A percentile compares a stretch with the other conserved stretches of the same genome.
phyloP scores from a whole-genome alignment of 2,113 vertebrate species.

The Miniopterus natalensis region DNA sequence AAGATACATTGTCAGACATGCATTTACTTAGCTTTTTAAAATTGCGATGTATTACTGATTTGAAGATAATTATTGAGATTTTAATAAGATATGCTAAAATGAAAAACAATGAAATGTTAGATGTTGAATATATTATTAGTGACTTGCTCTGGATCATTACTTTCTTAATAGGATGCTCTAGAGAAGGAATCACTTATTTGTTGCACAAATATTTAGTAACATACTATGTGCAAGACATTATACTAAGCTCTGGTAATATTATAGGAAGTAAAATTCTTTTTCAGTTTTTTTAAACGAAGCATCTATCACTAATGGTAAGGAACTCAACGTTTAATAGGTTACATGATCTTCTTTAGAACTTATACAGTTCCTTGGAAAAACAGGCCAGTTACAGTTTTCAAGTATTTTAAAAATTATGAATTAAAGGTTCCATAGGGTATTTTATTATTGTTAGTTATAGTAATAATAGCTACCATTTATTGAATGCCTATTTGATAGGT shows the following conservation, averaged over 20 bases:
- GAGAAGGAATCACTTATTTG: slow-evolving; percentile 4
- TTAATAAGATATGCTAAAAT: slow-evolving; percentile 29
- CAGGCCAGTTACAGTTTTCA: slow-evolving; percentile 9
- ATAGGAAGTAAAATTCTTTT: not conserved
- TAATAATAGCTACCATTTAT: slow-evolving; percentile 5
- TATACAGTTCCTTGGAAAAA: not conserved
- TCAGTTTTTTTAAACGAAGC: not conserved
- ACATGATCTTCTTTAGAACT: not conserved
- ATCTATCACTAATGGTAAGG: not conserved
- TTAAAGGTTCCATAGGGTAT: not conserved
- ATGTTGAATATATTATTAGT: not conserved
- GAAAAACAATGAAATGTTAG: not conserved
- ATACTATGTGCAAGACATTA: not conserved
- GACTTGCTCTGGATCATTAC: not conserved
- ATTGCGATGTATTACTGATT: not conserved
- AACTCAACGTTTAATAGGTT: not conserved
- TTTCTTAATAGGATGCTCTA: not conserved
- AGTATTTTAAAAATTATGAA: not conserved
- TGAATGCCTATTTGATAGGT: not conserved
- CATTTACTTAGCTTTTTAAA: not conserved
- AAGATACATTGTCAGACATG: not conserved
- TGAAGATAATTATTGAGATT: not conserved
- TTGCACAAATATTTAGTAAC: not conserved
- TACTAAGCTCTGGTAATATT: not conserved
- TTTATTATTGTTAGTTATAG: not conserved